phyloP scores from a whole-genome alignment of 1,140 invertebrate genomes.

The Drosophila micromelanica region DNA sequence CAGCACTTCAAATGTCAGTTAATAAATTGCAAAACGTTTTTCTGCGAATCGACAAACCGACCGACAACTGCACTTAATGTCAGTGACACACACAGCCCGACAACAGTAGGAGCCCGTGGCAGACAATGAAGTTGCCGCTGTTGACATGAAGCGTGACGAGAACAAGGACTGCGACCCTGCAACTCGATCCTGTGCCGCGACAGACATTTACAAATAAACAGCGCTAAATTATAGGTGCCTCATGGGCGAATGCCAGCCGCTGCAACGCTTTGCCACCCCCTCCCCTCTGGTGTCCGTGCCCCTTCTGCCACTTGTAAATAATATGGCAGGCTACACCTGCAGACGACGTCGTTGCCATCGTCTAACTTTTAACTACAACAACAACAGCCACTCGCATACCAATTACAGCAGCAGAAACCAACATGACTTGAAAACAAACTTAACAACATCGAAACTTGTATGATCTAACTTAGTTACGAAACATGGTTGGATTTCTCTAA shows the following conservation, averaged over 20 bases:
- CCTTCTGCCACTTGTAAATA: slow-evolving; percentile 53
- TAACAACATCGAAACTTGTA: slow-evolving; percentile 34
- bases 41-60: slow-evolving; percentile 59
- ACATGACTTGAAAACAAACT: slow-evolving; percentile 1
- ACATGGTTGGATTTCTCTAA: background rate
- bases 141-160: slow-evolving; percentile 63
- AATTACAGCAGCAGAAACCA: slow-evolving; percentile 45
- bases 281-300: too few species aligned
- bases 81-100: slow-evolving; percentile 40
- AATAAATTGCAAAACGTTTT: slow-evolving; percentile 72
- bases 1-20: slow-evolving; percentile 69
- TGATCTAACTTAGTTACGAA: slow-evolving; percentile 26
- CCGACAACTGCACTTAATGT: slow-evolving; percentile 64
- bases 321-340: slow-evolving; percentile 55
- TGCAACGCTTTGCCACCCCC: background rate
- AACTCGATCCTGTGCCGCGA: slow-evolving; percentile 48
- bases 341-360: slow-evolving; percentile 42
- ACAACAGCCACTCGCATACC: slow-evolving; percentile 41
- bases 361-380: slow-evolving; percentile 67
- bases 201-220: slow-evolving; percentile 73
- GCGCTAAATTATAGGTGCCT: slow-evolving; percentile 70
- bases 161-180: slow-evolving; percentile 42
- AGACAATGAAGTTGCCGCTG: slow-evolving; percentile 66
- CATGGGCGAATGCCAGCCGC: slow-evolving; percentile 40
- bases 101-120: slow-evolving; percentile 4